Evolutionary conservation across 2,888 invertebrate species (phyloP), one percentile per base, ranked within the genome.

Genomic region (Drosophila putrida): DNA sequence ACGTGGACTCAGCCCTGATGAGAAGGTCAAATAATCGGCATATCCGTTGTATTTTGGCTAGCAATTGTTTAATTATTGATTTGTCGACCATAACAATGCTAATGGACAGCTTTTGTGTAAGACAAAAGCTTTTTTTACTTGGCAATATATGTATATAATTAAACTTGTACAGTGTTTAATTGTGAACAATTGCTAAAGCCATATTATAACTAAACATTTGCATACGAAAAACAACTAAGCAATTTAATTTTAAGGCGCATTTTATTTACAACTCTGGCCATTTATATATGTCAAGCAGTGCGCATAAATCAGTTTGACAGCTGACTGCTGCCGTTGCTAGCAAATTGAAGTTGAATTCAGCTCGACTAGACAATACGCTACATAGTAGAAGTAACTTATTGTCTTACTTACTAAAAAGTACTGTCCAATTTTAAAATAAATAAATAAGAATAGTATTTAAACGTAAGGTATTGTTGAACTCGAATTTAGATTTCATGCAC

Each of bases 251-350:
- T 67, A 88, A 75, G 79, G 86, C 87, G 89, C 86, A 86, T 68
- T 83, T 84, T 68, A 80, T 63, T 72, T 71, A 82, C 83, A 83
- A 46, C 61, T 35, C 47, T 35, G 63, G 54, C 60, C 71, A 88
- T 85, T 88, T 71, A 82, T 88, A 75, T 79, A 75, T 77, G 83
- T 83, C 80, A 78, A 67, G 60, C 68, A 60, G 41, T 61, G 78
- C 36, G 72, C 75, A 88, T 90, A 90, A 90, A 89, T 89, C 88
- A 90, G 64, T 76, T 77, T 86, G 90, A 90, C 90, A 89, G 79
- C 73, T 62, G 58, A 64, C 58, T 71, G 71, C 71, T 72, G 71
- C 58, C 59, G 66, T 53, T 71, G 50, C 74, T 62, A 59, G 51
- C 36, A 53, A 62, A 46, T 35, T 35, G 20, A 49, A 44, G 36